Evolutionary conservation across 2,113 vertebrate species (phyloP).

Genomic region (Alligator sinensis): DNA sequence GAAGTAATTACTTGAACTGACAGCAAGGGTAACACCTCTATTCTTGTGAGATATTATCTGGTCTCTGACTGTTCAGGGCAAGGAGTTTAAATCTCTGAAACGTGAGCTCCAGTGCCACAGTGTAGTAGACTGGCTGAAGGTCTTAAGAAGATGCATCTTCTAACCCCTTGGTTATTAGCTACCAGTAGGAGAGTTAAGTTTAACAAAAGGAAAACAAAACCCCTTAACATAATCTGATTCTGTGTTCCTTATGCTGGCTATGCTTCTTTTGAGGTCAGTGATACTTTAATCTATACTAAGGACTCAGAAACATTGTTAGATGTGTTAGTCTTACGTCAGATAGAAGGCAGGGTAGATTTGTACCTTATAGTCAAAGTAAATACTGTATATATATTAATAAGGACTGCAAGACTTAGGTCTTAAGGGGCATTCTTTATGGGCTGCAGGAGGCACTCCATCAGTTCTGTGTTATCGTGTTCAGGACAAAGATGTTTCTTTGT

Average conservation of each 20-base stretch:
- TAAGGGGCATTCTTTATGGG: neutral
- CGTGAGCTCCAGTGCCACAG: neutral
- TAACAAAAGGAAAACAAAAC: neutral
- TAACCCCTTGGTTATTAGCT: neutral
- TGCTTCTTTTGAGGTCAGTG: neutral
- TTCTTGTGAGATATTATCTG: neutral
- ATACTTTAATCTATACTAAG: neutral
- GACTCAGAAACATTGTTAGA: neutral
- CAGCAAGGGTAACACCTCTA: neutral
- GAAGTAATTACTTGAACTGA: neutral
- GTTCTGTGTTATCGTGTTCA: neutral
- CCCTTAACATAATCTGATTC: neutral
- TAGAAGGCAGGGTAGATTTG: too few relatives aligned
- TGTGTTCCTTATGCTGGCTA: neutral
- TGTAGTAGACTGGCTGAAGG: neutral
- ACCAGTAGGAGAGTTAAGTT: neutral
- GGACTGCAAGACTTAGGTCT: neutral
- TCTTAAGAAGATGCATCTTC: neutral
- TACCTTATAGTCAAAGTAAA: too few relatives aligned
- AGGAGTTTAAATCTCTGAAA: conserved; percentile 21
- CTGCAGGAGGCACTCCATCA: neutral
- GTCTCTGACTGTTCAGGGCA: neutral
- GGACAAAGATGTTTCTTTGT: neutral
- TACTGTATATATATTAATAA: too few relatives aligned
- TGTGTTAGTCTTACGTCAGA: too few relatives aligned